These are phyloP conservation scores for Chrysochloris asiatica DNA, from an alignment of 2,113 vertebrate species.

Conservation along the genomic window DNA sequence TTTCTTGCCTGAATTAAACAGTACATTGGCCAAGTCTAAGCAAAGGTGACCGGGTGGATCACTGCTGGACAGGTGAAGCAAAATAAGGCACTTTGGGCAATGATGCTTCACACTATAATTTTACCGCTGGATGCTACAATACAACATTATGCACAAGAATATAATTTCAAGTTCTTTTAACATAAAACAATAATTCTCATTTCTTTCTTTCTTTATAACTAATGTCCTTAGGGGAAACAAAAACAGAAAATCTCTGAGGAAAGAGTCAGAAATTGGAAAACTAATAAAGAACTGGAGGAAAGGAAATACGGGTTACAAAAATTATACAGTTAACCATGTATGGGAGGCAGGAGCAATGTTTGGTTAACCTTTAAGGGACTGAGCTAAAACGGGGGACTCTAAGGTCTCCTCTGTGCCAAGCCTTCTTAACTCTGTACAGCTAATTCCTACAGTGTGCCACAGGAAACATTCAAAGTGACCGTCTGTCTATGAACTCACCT, in stretches of 20 bases:
- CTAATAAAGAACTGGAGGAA: slow-evolving; percentile 42
- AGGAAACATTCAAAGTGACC: neutral
- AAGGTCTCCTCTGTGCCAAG: neutral
- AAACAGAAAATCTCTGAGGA: slow-evolving; percentile 15
- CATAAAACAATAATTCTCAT: neutral
- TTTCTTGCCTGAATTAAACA: neutral
- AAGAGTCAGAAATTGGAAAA: slow-evolving; percentile 40
- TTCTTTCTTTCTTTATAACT: neutral
- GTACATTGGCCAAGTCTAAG: neutral
- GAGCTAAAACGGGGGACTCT: neutral
- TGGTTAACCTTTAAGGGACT: neutral
- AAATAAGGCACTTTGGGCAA: neutral
- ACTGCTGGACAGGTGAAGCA: neutral
- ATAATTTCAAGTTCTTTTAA: neutral
- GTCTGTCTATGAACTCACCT: slow-evolving; percentile 38
- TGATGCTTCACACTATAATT: neutral
- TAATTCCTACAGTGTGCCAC: neutral
- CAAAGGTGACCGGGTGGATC: neutral
- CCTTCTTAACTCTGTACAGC: neutral
- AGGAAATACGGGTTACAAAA: neutral
- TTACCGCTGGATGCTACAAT: neutral
- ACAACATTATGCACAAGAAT: neutral
- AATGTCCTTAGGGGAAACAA: neutral
- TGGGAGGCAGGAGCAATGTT: neutral
- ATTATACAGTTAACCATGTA: neutral